Evolutionary conservation across 2,113 vertebrate genomes (phyloP).

Genomic region (Megaceryle maxima): DNA sequence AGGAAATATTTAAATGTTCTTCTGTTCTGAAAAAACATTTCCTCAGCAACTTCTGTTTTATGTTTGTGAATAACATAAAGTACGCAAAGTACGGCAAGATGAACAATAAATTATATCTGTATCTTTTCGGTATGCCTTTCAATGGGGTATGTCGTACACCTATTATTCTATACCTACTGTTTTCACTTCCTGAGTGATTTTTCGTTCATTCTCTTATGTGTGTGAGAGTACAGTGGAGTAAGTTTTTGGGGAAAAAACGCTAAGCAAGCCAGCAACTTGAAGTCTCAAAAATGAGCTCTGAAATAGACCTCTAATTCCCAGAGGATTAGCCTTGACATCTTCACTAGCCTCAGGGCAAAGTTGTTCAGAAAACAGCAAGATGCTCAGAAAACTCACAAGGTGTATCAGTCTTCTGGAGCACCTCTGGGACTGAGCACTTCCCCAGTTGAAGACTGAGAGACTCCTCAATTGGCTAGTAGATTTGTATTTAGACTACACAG

Average conservation of each 20-base stretch:
- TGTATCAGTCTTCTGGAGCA: background rate
- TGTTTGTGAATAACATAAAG: too few relatives aligned
- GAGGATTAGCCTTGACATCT: background rate
- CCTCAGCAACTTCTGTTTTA: background rate
- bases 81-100: background rate
- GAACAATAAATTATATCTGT: background rate
- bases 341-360: background rate
- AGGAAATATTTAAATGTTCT: background rate
- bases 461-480: background rate
- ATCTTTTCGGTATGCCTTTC: background rate
- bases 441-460: background rate
- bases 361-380: background rate
- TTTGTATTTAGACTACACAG: background rate
- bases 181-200: background rate
- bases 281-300: background rate
- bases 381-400: background rate
- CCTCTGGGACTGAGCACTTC: background rate
- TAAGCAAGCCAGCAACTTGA: background rate
- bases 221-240: background rate
- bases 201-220: background rate
- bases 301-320: background rate
- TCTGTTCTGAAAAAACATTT: background rate
- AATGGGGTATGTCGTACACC: background rate
- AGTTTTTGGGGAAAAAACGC: accelerated
- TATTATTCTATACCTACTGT: background rate